Conservation (phyloP, 2,797 vertebrate species). For the Xyrichtys novacula region DNA sequence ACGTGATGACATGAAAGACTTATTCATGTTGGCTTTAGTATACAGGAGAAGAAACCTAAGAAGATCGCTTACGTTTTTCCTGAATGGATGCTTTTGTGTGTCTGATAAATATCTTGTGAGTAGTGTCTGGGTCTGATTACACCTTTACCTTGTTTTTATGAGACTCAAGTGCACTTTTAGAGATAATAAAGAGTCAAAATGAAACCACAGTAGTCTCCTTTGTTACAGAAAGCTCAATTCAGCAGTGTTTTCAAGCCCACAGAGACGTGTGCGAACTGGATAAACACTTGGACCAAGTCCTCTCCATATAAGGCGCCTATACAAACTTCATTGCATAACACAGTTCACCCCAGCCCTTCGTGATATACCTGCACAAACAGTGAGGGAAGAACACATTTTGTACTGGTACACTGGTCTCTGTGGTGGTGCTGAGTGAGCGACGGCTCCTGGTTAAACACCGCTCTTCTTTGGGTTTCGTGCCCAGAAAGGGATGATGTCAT, state of each 20-base stretch:
- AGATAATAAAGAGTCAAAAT: constrained; percentile 20
- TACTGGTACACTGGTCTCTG: constrained; percentile 11
- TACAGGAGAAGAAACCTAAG: constrained; percentile 20
- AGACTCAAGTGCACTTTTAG: constrained; percentile 22
- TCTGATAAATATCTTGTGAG: constrained; percentile 9
- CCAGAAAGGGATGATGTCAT: constrained; percentile 54
- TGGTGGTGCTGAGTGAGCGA: constrained; percentile 23
- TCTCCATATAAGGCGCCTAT: constrained; percentile 53
- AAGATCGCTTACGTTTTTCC: neutral
- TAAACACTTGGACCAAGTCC: constrained; percentile 9
- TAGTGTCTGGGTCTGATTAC: constrained; percentile 27
- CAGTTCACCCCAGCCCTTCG: constrained; percentile 28
- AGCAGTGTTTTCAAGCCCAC: constrained; percentile 25
- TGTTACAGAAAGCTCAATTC: constrained; percentile 37
- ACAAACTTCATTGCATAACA: constrained; percentile 37
- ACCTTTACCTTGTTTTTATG: constrained; percentile 32
- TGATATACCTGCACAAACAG: constrained; percentile 49
- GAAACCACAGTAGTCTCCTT: constrained; percentile 37
- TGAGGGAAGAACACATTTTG: constrained; percentile 1
- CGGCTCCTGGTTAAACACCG: constrained; percentile 24
- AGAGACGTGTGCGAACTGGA: constrained; percentile 42
- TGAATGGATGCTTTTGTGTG: constrained; percentile 3
- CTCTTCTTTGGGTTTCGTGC: constrained; percentile 27
- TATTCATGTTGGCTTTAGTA: constrained; percentile 1
- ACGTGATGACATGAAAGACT: neutral